Evolutionary conservation across 2,888 invertebrate species (phyloP).

Genomic region (Embidobia sp.): DNA sequence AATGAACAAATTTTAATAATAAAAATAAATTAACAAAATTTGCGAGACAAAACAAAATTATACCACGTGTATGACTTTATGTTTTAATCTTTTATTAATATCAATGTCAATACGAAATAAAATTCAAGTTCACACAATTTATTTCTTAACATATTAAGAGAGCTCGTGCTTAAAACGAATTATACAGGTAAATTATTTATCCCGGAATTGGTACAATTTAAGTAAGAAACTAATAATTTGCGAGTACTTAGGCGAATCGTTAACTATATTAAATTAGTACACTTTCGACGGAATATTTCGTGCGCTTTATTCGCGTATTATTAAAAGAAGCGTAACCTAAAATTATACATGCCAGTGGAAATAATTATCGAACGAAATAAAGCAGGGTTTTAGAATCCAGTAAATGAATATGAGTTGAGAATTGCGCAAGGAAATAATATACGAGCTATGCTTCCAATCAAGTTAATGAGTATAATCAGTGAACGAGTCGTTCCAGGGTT

Average conservation of each 20-base stretch:
- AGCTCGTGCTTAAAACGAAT: too few species aligned
- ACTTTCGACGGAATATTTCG: too few species aligned
- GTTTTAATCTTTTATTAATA: too few species aligned
- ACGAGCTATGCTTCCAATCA: conserved; percentile 71
- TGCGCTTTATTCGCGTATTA: conserved; percentile 8
- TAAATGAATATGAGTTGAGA: conserved; percentile 68
- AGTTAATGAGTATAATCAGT: conserved; percentile 75
- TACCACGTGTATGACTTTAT: too few species aligned
- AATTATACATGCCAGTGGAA: conserved; percentile 25
- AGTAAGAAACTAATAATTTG: background rate
- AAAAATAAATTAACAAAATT: too few species aligned
- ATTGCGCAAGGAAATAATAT: conserved; percentile 69
- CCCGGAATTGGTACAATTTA: too few species aligned
- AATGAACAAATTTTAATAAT: too few species aligned
- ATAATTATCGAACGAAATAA: conserved; percentile 59
- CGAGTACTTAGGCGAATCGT: background rate
- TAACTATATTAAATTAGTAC: conserved; percentile 5
- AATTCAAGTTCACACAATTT: too few species aligned
- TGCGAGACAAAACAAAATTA: too few species aligned
- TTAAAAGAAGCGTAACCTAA: conserved; percentile 26
- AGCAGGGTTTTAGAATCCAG: conserved; percentile 63
- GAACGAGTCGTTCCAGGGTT: conserved; percentile 49
- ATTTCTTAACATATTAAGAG: too few species aligned
- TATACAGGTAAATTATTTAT: too few species aligned
- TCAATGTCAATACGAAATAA: too few species aligned